Evolutionary conservation across 1,140 invertebrate species (phyloP).

Genomic region (Ectropis grisescens): DNA sequence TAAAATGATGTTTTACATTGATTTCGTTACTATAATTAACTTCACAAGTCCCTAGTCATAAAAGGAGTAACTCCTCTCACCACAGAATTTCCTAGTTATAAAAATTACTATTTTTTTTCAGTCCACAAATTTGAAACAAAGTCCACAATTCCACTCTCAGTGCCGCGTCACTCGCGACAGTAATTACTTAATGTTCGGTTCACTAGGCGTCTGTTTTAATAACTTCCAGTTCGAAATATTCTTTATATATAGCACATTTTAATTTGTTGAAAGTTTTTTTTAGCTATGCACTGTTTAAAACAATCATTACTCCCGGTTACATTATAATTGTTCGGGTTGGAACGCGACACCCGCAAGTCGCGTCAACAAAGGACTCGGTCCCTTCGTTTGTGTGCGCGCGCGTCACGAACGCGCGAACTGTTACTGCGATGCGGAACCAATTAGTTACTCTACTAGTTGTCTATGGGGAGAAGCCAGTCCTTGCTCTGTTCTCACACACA

Average conservation of each 20-base stretch:
- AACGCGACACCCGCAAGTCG: slow-evolving; percentile 29
- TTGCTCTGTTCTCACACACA: slow-evolving; percentile 33
- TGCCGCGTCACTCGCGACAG: slow-evolving; percentile 30
- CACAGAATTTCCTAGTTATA: slow-evolving; percentile 65
- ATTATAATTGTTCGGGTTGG: slow-evolving; percentile 52
- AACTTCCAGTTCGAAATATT: slow-evolving; percentile 64
- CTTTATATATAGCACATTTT: slow-evolving; percentile 56
- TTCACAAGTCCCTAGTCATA: slow-evolving; percentile 43
- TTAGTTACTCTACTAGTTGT: slow-evolving; percentile 58
- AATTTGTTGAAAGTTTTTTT: slow-evolving; percentile 66
- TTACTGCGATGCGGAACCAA: slow-evolving; percentile 51
- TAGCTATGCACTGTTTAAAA: slow-evolving; percentile 66
- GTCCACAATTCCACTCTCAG: slow-evolving; percentile 56
- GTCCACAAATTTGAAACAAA: slow-evolving; percentile 67
- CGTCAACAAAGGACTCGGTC: slow-evolving; percentile 23
- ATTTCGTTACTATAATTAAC: slow-evolving; percentile 19
- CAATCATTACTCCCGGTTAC: slow-evolving; percentile 55
- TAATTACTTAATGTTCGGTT: slow-evolving; percentile 55
- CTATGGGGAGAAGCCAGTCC: slow-evolving; percentile 68
- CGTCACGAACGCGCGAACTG: slow-evolving; percentile 36
- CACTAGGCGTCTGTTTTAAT: slow-evolving; percentile 59
- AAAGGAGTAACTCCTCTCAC: slow-evolving; percentile 60
- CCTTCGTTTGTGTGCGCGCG: slow-evolving; percentile 34
- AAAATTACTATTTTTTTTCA: slow-evolving; percentile 61
- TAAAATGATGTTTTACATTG: slow-evolving; percentile 13